Evolutionary conservation across 1,140 invertebrate genomes (phyloP), one percentile per base, ranked within the genome.

Genomic region (Probaryconus sp.): DNA sequence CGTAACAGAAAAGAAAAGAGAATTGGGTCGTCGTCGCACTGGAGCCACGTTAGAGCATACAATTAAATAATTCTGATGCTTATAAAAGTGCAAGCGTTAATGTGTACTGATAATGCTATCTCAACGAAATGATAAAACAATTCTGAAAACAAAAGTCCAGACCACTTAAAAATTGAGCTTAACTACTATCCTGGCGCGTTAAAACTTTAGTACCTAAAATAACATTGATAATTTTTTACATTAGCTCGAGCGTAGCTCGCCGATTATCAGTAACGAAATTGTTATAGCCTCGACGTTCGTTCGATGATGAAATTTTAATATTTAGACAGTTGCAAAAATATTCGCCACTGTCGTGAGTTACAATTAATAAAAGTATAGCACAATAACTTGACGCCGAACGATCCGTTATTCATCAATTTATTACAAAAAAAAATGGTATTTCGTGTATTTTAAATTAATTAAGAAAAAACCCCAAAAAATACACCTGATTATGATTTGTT

Each of bases 21-120:
- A 88, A 87, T 86, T 87, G 80, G 84, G 86, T 87, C 86, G 85
- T 80, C 84, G 77, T 65, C 84, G 77, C 63, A 79, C 79, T 79
- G 83, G 83, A 86, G 86, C 76, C 82, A 79, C 77, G 83, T 79
- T 80, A 81, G 81, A 81, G 81, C 79, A 78, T 85, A 85, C 81
- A 86, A 88, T 87, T 87, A 87, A 88, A 87, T 86, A 87, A 88
- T 87, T 86, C 83, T 79, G 81, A 81, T 82, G 84, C 84, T 86
- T 86, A 85, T 85, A 87, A 85, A 88, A 87, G 84, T 85, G 85
- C 84, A 86, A 83, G 84, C 85, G 81, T 84, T 84, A 87, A 87
- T 79, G 83, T 84, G 79, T 80, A 71, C 85, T 87, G 86, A 88
- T 87, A 88, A 80, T 82, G 85, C 80, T 88, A 87, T 88, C 86